Evolutionary conservation across 2,113 vertebrate genomes (phyloP).

Genomic region (Spea multiplicata): DNA sequence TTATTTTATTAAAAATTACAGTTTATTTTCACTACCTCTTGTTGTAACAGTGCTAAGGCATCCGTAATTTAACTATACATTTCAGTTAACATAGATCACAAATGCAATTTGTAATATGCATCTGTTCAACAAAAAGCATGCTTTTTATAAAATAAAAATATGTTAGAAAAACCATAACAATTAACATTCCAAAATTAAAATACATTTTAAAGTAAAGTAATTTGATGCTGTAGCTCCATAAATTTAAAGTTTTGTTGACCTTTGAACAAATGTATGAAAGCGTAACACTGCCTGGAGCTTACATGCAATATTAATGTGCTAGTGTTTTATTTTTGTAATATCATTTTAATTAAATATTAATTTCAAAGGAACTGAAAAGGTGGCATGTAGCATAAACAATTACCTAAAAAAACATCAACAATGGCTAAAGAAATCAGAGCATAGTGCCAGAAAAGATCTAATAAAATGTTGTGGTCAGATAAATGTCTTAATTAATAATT

Average conservation of each 20-base stretch:
- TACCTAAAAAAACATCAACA: slow-evolving; percentile 42
- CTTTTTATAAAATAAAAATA: too few species aligned
- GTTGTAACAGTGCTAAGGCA: too few species aligned
- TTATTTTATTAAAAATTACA: too few species aligned
- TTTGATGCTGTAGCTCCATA: slow-evolving; percentile 37
- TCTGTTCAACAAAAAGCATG: too few species aligned
- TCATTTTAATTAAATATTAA: slow-evolving; percentile 50
- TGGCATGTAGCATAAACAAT: slow-evolving; percentile 48
- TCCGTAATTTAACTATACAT: too few species aligned
- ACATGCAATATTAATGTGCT: slow-evolving; percentile 46
- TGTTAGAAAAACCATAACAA: neutral
- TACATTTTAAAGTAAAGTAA: slow-evolving; percentile 37
- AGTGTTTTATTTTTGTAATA: slow-evolving; percentile 50
- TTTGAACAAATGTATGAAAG: slow-evolving; percentile 47
- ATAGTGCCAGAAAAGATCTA: slow-evolving; percentile 37
- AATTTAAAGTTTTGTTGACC: slow-evolving; percentile 44
- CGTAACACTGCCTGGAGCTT: slow-evolving; percentile 38
- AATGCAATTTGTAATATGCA: too few species aligned
- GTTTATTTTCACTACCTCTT: too few species aligned
- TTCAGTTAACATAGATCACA: too few species aligned
- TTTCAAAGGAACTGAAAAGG: slow-evolving; percentile 47
- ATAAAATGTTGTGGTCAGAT: slow-evolving; percentile 48
- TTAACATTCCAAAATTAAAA: slow-evolving; percentile 42
- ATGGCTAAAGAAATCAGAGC: slow-evolving; percentile 38
- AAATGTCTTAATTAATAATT: slow-evolving; percentile 38